Conservation (phyloP, 1,140 invertebrate species). For the Drosophila pandora region DNA sequence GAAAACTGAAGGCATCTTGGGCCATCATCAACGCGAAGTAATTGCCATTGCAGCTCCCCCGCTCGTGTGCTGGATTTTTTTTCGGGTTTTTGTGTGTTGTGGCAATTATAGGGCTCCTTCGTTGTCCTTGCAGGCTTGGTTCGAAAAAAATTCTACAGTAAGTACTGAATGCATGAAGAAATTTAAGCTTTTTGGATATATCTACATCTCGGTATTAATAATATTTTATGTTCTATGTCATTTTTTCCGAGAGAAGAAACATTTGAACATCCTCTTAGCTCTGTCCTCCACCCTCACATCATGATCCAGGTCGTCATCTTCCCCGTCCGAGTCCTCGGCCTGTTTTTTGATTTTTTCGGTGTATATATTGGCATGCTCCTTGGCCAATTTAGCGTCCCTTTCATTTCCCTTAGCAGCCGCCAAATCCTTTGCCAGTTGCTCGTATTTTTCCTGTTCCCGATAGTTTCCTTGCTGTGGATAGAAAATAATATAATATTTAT, state of each 20-base stretch:
- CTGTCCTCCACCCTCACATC: conserved; percentile 6
- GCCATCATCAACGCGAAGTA: conserved; percentile 71
- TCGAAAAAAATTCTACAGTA: neutral
- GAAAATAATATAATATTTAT: neutral
- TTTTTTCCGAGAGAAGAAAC: neutral
- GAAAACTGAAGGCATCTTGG: conserved; percentile 60
- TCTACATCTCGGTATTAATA: too few relatives aligned
- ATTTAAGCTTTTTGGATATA: too few relatives aligned
- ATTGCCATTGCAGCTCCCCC: conserved; percentile 47
- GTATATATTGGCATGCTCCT: conserved; percentile 3
- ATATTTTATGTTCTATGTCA: too few relatives aligned
- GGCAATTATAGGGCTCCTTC: conserved; percentile 34
- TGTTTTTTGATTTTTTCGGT: conserved; percentile 2
- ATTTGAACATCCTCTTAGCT: neutral
- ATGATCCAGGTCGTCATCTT: conserved; percentile 22
- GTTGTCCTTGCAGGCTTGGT: conserved; percentile 7
- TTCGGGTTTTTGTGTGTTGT: conserved; percentile 59
- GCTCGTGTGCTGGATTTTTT: neutral
- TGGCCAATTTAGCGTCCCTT: conserved; percentile 9
- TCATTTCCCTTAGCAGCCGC: neutral
- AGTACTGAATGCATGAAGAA: neutral
- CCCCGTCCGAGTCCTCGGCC: conserved; percentile 16
- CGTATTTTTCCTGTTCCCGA: conserved; percentile 25
- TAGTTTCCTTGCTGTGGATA: conserved; percentile 22
- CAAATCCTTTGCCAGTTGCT: conserved; percentile 12